Evolutionary conservation across 2,888 invertebrate genomes (phyloP).

Genomic region (Lepidochitona cinerea): DNA sequence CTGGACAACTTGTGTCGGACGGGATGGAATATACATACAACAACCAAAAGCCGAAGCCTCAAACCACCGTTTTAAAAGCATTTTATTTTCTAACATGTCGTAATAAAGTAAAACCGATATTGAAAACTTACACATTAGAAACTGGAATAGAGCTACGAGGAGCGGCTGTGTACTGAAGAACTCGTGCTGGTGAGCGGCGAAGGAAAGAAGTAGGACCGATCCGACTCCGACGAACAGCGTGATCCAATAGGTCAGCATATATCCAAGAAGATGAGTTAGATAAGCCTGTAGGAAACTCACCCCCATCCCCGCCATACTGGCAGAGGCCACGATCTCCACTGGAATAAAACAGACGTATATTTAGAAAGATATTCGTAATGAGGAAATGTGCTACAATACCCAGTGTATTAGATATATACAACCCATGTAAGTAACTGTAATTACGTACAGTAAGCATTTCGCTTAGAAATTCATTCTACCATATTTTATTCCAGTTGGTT

Average conservation of each 20-base stretch:
- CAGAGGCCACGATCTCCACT: slow-evolving; percentile 1
- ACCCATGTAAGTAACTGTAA: too few species aligned
- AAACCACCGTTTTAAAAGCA: too few species aligned
- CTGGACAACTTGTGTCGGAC: too few species aligned
- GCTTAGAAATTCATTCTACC: too few species aligned
- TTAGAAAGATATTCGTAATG: neutral
- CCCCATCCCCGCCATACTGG: slow-evolving; percentile 2
- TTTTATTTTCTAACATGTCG: too few species aligned
- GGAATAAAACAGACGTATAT: neutral
- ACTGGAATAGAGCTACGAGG: neutral
- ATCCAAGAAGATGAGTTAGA: neutral
- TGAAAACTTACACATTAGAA: neutral
- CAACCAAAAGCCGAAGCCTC: too few species aligned
- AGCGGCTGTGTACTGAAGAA: neutral
- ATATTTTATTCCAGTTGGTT: too few species aligned
- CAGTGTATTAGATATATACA: too few species aligned
- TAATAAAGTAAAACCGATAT: too few species aligned
- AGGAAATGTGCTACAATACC: too few species aligned
- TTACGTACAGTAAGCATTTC: too few species aligned
- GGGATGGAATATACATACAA: too few species aligned
- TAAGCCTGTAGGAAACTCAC: slow-evolving; percentile 1
- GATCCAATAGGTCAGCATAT: neutral
- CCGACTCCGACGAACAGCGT: neutral
- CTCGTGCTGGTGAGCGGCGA: neutral
- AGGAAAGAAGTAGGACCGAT: neutral